Evolutionary conservation across 1,140 invertebrate genomes (phyloP), one percentile per base, ranked within the genome.

Genomic region (Dreissena rostriformis): DNA sequence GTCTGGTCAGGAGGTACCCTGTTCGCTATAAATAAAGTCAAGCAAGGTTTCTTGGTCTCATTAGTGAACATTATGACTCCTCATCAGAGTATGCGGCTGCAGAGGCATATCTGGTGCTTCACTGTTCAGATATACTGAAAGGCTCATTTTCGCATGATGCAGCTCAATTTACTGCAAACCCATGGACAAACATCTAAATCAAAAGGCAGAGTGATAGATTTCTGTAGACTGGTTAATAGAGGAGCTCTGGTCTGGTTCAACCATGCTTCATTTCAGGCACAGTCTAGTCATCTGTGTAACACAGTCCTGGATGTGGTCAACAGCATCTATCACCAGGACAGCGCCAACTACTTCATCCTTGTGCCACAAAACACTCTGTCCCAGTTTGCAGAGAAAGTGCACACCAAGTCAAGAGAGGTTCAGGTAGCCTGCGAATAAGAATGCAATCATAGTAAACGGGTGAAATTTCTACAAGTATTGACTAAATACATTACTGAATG

Each of bases 341-440:
- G 98, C 93, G 97, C 98, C 22, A 99, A 99, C 94, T 99, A 99
- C 94, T 99, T 99, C 92, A 99, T 99, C 89, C 94, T 99, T 0
- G 99, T 99, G 93, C 96, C 97, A 87, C 97, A 99, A 93, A 97
- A 98, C 91, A 99, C 98, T 7, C 94, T 99, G 12, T 97, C 97
- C 87, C 97, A 98, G 93, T 99, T 99, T 94, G 97, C 97, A 1
- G 99, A 99, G 91, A 97, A 97, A 91, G 98, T 99, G 87, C 96
- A 98, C 89, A 93, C 96, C 5, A 99, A 99, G 94, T 96, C 96
- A 82, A 94, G 95, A 0, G 97, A 98, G 93, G 97, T 99, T 88
- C 98, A 99, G 95, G 95, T 95, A 88, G 86, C 28, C 26, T 61
- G 17, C 57, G 8, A 5, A 39, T 39, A 39, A 39, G 39, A 39